These are phyloP conservation scores for Drosophila phalerata DNA, from an alignment of 2,888 invertebrate genomes.

Conservation along the genomic window DNA sequence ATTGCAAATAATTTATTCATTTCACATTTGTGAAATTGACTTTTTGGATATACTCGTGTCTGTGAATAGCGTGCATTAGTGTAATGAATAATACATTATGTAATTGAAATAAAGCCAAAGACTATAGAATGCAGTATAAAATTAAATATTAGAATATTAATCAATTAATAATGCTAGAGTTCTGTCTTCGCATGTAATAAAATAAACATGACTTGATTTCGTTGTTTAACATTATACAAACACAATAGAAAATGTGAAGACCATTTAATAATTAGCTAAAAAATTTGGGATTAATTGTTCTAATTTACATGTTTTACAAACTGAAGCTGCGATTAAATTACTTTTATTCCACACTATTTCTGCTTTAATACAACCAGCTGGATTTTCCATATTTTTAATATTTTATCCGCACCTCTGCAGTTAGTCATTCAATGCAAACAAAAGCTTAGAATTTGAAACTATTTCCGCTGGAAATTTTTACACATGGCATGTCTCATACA, in stretches of 20 bases:
- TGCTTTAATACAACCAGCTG: neutral
- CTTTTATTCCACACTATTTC: neutral
- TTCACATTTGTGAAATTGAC: neutral
- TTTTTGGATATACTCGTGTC: neutral
- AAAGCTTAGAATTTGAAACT: conserved; percentile 65
- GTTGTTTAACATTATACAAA: neutral
- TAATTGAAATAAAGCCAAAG: neutral
- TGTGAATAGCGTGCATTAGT: conserved; percentile 29
- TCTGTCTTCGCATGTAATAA: neutral
- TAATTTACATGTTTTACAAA: neutral
- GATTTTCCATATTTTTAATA: neutral
- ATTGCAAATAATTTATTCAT: conserved; percentile 45
- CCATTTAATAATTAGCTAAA: neutral
- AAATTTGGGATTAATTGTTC: neutral
- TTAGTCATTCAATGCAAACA: conserved; percentile 48
- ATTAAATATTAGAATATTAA: neutral
- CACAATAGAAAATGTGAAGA: neutral
- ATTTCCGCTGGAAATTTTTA: conserved; percentile 41
- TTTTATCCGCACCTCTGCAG: neutral
- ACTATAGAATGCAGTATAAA: conserved; percentile 1
- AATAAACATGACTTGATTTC: neutral
- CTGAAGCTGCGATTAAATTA: neutral
- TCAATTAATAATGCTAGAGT: neutral
- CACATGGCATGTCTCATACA: conserved; percentile 51
- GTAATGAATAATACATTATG: conserved; percentile 26